Evolutionary conservation across 2,113 vertebrate species (phyloP).

Genomic region (Corythaeola cristata): DNA sequence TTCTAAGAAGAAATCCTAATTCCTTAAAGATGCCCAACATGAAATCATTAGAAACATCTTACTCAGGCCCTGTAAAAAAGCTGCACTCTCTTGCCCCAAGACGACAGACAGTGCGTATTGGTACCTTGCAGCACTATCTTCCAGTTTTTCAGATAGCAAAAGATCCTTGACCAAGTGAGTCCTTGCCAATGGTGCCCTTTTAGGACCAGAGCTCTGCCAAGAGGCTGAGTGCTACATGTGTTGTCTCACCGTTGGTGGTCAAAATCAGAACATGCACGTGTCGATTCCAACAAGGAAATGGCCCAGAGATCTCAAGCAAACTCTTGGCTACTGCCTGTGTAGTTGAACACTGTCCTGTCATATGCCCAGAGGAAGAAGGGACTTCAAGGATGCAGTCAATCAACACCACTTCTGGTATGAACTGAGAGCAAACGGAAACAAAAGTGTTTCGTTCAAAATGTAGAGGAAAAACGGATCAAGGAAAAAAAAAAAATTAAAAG

Average conservation of each 20-base stretch:
- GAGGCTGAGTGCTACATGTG: neutral
- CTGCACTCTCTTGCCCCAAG: fast-evolving
- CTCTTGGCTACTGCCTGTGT: neutral
- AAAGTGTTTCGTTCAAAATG: neutral
- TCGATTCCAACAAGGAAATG: neutral
- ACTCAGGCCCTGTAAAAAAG: neutral
- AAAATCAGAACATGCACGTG: fast-evolving
- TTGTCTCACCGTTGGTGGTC: neutral
- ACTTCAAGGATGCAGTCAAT: neutral
- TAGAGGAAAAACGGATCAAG: neutral
- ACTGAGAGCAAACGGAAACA: neutral
- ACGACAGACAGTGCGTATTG: fast-evolving
- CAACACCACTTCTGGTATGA: neutral
- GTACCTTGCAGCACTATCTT: neutral
- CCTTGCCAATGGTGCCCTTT: neutral
- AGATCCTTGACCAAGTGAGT: neutral
- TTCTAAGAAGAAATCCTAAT: neutral
- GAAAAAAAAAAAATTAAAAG: too few species aligned
- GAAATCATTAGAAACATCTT: neutral
- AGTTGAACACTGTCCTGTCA: neutral
- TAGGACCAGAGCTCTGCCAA: neutral
- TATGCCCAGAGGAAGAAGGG: neutral
- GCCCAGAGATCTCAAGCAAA: neutral
- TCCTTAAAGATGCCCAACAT: neutral
- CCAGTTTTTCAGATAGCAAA: neutral